phyloP scores from a whole-genome alignment of 92 coral and sea anemone genomes.

The Palythoa grandis region DNA sequence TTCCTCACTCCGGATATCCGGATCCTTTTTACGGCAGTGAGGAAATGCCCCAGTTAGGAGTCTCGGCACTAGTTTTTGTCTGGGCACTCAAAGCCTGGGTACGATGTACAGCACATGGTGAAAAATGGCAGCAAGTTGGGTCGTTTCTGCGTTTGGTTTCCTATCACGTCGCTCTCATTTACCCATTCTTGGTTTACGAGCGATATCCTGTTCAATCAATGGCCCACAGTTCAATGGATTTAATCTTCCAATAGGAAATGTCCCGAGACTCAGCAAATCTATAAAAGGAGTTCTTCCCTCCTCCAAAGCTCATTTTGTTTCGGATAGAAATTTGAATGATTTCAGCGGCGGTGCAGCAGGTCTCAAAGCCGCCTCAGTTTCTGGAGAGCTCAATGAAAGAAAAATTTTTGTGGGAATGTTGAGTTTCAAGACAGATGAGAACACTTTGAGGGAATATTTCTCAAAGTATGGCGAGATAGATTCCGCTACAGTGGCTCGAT shows the following conservation, averaged over 20 bases:
- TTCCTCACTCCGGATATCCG: no score
- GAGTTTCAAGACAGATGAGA: conserved; percentile 58
- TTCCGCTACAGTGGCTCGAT: conserved; percentile 45
- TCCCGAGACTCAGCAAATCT: not conserved
- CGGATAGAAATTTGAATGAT: not conserved
- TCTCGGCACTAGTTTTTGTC: not conserved
- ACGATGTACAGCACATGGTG: not conserved
- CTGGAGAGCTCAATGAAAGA: conserved; percentile 51
- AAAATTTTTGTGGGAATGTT: conserved; percentile 63
- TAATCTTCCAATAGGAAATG: not conserved
- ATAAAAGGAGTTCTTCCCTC: not conserved
- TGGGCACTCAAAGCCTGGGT: not conserved
- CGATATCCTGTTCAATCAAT: not conserved
- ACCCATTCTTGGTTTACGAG: conserved; percentile 6
- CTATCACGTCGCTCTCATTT: not conserved
- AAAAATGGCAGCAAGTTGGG: conserved; percentile 28
- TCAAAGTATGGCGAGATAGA: conserved; percentile 67
- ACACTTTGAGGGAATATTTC: conserved; percentile 51
- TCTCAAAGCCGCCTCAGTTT: not conserved
- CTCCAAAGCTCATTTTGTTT: not conserved
- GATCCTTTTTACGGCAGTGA: no score
- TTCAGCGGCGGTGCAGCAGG: not conserved
- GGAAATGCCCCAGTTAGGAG: not conserved
- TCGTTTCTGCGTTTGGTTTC: not conserved
- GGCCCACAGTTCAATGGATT: not conserved